These are phyloP conservation scores for Deilephila elpenor DNA, from an alignment of 2,888 invertebrate species.

Conservation along the genomic window DNA sequence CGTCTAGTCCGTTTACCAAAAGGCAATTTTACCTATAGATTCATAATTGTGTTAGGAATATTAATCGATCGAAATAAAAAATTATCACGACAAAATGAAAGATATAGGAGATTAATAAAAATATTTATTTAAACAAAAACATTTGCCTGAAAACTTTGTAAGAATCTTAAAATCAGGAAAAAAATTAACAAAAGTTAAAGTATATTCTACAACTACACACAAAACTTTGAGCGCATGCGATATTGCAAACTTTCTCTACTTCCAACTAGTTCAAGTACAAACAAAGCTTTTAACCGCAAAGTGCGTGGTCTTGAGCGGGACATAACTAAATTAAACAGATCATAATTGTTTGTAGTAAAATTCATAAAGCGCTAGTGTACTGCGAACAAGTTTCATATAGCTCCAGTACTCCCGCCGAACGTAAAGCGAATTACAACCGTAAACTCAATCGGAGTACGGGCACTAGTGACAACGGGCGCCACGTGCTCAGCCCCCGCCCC, in stretches of 20 bases:
- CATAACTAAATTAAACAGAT: background rate
- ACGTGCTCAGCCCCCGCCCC: conserved; percentile 80
- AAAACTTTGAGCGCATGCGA: background rate
- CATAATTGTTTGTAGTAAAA: conserved; percentile 20
- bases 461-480: conserved; percentile 66
- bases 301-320: background rate
- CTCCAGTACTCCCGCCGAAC: conserved; percentile 56
- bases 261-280: background rate
- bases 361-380: conserved; percentile 36
- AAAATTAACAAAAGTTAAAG: too few species aligned
- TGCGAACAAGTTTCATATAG: conserved; percentile 51
- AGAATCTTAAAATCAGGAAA: too few species aligned
- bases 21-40: too few species aligned
- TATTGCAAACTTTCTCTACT: background rate
- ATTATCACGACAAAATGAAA: too few species aligned
- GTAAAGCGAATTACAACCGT: conserved; percentile 62
- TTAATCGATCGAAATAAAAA: too few species aligned
- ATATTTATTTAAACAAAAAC: too few species aligned
- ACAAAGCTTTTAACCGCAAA: conserved; percentile 7
- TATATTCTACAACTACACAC: too few species aligned
- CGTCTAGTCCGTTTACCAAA: too few species aligned
- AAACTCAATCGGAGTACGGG: conserved; percentile 59
- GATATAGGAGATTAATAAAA: too few species aligned
- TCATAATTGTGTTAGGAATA: too few species aligned
- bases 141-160: too few species aligned